phyloP scores from a whole-genome alignment of 2,797 vertebrate species.

The Ctenosaura bakeri region DNA sequence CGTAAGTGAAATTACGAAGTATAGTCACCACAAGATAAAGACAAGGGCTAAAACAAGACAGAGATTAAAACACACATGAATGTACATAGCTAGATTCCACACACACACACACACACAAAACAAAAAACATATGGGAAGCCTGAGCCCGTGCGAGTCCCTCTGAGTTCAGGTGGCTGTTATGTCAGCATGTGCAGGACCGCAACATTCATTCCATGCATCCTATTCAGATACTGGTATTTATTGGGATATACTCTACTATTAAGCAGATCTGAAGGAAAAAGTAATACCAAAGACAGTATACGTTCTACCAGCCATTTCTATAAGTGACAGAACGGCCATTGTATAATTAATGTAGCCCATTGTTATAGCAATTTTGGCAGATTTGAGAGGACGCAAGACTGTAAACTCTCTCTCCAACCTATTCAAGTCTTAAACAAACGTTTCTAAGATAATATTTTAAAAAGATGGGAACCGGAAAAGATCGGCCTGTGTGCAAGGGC shows the following conservation, averaged over 20 bases:
- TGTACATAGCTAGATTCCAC: not conserved
- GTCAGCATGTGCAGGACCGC: not conserved
- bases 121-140: not conserved
- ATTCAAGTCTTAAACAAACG: not conserved
- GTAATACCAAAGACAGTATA: not conserved
- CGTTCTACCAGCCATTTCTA: not conserved
- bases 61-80: not conserved
- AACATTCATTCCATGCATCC: not conserved
- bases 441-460: not conserved
- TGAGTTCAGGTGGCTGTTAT: not conserved
- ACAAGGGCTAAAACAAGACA: not conserved
- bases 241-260: not conserved
- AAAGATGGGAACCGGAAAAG: not conserved
- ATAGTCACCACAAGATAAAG: fast-evolving
- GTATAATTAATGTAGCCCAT: not conserved
- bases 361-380: not conserved
- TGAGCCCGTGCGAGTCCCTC: too few species aligned
- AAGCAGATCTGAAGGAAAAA: not conserved
- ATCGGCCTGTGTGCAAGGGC: not conserved
- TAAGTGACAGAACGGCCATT: not conserved
- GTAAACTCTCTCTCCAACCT: not conserved
- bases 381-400: not conserved
- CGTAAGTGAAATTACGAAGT: fast-evolving
- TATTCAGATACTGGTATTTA: not conserved
- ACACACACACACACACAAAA: not conserved